Evolutionary conservation across 2,113 vertebrate genomes (phyloP).

Genomic region (Hucho hucho): DNA sequence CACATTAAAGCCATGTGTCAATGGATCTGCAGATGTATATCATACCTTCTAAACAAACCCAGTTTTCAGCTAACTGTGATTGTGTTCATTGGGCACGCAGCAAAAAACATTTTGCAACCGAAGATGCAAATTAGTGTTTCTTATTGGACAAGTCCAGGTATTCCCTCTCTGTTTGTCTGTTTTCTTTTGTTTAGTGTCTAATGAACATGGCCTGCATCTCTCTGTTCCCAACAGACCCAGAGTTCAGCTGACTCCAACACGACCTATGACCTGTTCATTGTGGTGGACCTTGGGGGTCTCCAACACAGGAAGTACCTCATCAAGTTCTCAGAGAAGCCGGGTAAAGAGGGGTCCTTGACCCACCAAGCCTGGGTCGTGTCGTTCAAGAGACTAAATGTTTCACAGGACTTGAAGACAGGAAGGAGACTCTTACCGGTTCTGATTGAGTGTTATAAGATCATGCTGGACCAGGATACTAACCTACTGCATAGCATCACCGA

Average conservation of each 20-base stretch:
- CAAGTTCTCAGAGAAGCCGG: conserved; percentile 24
- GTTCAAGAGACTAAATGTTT: conserved; percentile 60
- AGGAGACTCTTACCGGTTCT: conserved; percentile 71
- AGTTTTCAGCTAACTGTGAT: too few relatives aligned
- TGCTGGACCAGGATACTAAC: conserved; percentile 84
- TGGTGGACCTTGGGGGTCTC: conserved; percentile 78
- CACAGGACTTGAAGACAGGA: conserved; percentile 14
- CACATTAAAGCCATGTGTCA: background rate
- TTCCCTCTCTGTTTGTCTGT: too few relatives aligned
- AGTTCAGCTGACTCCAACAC: conserved; percentile 58
- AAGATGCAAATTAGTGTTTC: too few relatives aligned
- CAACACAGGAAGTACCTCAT: conserved; percentile 79
- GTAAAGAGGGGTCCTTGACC: conserved; percentile 17
- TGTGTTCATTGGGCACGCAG: background rate
- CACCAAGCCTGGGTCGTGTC: conserved; percentile 57
- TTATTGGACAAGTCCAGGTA: too few relatives aligned
- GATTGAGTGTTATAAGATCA: conserved; percentile 79
- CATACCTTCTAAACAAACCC: too few relatives aligned
- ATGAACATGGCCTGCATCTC: background rate
- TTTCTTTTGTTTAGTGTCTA: too few relatives aligned
- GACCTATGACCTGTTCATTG: conserved; percentile 80
- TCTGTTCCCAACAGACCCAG: conserved; percentile 71
- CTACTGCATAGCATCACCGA: conserved; percentile 83
- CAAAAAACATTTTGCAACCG: background rate
- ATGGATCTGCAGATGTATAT: background rate